Evolutionary conservation across 2,113 vertebrate species (phyloP), one percentile per base, ranked within the genome.

Genomic region (Channa maculata): DNA sequence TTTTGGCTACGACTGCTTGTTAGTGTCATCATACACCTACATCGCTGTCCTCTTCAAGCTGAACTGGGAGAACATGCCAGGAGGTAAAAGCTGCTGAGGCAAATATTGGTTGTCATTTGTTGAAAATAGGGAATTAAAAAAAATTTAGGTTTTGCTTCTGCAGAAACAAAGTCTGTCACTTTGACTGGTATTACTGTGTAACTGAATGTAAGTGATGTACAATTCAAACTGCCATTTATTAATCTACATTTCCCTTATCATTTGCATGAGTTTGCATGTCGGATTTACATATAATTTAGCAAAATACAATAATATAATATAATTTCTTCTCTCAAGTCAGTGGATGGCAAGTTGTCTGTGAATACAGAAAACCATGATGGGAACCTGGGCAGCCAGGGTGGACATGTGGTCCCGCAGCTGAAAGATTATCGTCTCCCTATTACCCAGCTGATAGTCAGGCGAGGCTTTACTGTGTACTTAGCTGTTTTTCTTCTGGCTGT

Each of bases 1-100:
- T 94, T 97, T 71, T 98, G 97, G 97, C 75, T 94, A 0, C 96
- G 97, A 8, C 89, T 97, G 37, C 86, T 96, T 4, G 34, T 95
- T 67, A 96, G 94, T 46, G 81, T 91, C 2, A 44, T 85, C 4
- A 46, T 95, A 10, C 95, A 97, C 95, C 68, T 97, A 95, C 80
- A 83, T 91, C 0, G 44, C 65, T 44, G 91, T 96, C 48, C 94
- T 98, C 75, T 81, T 94, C 48, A 93, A 75, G 5, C 88, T 97
- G 36, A 92, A 98, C 48, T 97, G 97, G 97, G 91, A 92, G 68
- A 94, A 72, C 54, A 94, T 96, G 15, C 95, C 96, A 95, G 43
- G 93, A 98, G 96, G 97, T 98, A 41, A 4, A 41, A 24, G 24
- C 24, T 24, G 24, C 24, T 24, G 24, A 24, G 24, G 1, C 24